Evolutionary conservation across 2,888 invertebrate genomes (phyloP), one percentile per base, ranked within the genome.

Genomic region (Diarsia rubi): DNA sequence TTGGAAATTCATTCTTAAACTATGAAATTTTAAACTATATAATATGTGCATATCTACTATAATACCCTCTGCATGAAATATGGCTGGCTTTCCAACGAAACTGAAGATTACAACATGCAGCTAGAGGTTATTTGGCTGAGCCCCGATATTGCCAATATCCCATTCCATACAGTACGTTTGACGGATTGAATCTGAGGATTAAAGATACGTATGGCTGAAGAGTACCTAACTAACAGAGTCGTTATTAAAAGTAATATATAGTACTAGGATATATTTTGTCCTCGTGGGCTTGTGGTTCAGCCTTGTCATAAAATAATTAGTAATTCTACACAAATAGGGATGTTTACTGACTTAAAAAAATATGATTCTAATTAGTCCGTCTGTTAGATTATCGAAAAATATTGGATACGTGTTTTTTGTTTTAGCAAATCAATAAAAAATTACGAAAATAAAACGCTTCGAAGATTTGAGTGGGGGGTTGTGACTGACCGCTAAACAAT

Each of bases 131-230:
- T 78, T 78, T 79, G 47, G 31, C 31, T 79, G 14, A 79, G 62
- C 54, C 42, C 45, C 72, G 76, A 79, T 77, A 72, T 79, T 79
- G 47, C 72, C 79, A 79, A 77, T 79, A 77, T 72, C 47, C 72
- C 24, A 79, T 63, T 24, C 11, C 12, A 47, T 8, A 44, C 21
- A 31, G 14, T n/a, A 42, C 37, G 71, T 47, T 54, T 71, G 62
- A 78, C 8, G 71, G 24, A 62, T 62, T 42, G n/a, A 62, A 62
- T 45, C 12, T 3, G 12, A 8, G 42, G 52, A 54, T 70, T 45
- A 47, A 24, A 78, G 4, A 45, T 49, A 11, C 4, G 4, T 24
- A 24, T 49, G 16, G 3, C 16, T 9, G 21, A 31, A 70, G 52
- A 44, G 21, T 14, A 16, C 24, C 24, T 27, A 16, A 31, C 24